Base-by-base conservation (phyloP, 2,113 vertebrate genomes). In the Anguilla japonica region DNA sequence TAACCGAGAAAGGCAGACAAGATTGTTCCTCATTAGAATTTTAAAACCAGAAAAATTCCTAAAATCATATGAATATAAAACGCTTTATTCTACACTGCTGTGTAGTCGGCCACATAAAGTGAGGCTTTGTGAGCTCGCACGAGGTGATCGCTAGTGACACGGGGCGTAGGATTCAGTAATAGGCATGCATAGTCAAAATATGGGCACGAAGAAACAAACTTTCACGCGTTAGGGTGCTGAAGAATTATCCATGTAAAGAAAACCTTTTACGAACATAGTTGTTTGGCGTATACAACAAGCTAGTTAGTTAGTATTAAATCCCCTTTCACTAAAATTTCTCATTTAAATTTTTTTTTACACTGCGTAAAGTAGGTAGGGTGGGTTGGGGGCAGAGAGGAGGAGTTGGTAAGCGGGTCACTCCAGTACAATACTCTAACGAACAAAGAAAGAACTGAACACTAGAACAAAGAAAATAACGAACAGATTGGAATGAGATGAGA, bases 401-500 rank as follows among this genome's bases (percentile, higher is more conserved):
- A n/a, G 75, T 57, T 57, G 75, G 39, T 34, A 80, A 34, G 20
- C 29, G 84, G 75, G 75, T 50, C 18, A 67, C 41, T 67, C 56
- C 41, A 60, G 57, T 57, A 26, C 46, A 79, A 43, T 75, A 79
- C 15, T 79, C 20, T 57, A 79, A 78, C 41, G 29, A 85, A 80
- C 84, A 80, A 85, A 80, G 84, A 41, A 43, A 80, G 22, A 80
- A 40, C 15, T 40, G 63, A 79, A 57, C 84, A 67, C 63, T 14
- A 78, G 84, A 84, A 84, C 84, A 84, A 84, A 84, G 83, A 84
- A 75, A 57, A 46, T 75, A 84, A 84, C 83, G 83, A 71, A 84
- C 63, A 79, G 75, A 84, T 41, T 75, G 26, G 71, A 75, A 75
- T 75, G 26, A 75, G 43, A 78, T 16, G 2, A 6, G 11, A 79